Percentiles rank a stretch among this genome's conserved stretches.
These are phyloP conservation scores for Chloroceryle amazona DNA, from an alignment of 2,797 vertebrate species.

Conservation along the genomic window DNA sequence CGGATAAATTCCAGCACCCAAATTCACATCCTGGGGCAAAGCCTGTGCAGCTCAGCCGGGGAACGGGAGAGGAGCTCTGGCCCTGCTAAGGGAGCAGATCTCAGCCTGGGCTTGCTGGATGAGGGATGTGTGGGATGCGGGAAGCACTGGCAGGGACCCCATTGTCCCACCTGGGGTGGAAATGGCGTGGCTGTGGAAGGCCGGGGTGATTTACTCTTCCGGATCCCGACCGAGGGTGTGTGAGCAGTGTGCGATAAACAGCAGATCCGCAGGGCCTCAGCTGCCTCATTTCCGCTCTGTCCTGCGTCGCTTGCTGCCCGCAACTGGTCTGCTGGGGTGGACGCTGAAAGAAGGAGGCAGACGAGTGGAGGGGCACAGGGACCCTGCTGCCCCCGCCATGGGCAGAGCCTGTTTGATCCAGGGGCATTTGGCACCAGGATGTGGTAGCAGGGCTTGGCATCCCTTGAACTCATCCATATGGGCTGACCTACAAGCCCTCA, in stretches of 20 bases:
- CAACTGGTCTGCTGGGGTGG: neutral
- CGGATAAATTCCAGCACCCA: slow-evolving; percentile 67
- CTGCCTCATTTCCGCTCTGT: neutral
- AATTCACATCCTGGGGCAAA: slow-evolving; percentile 61
- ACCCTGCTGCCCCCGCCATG: fast-evolving
- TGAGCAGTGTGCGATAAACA: neutral
- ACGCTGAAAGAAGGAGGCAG: neutral
- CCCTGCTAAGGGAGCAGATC: neutral
- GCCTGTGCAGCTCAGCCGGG: neutral
- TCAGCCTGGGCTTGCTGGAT: neutral
- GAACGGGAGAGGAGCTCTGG: neutral
- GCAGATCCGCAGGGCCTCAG: neutral
- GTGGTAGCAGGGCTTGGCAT: neutral
- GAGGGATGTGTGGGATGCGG: neutral
- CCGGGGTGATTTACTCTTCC: neutral
- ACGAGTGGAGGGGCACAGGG: neutral
- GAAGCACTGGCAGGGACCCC: neutral
- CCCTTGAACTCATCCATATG: fast-evolving
- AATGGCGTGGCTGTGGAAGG: neutral
- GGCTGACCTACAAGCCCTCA: neutral
- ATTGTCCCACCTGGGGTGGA: neutral
- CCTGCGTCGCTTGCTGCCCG: neutral
- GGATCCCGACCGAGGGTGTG: neutral
- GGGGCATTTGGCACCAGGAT: neutral
- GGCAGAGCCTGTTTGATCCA: neutral